A percentile compares a stretch with the other conserved stretches of the same genome.
Conservation (phyloP, 2,113 vertebrate species). For the Prinia subflava region DNA sequence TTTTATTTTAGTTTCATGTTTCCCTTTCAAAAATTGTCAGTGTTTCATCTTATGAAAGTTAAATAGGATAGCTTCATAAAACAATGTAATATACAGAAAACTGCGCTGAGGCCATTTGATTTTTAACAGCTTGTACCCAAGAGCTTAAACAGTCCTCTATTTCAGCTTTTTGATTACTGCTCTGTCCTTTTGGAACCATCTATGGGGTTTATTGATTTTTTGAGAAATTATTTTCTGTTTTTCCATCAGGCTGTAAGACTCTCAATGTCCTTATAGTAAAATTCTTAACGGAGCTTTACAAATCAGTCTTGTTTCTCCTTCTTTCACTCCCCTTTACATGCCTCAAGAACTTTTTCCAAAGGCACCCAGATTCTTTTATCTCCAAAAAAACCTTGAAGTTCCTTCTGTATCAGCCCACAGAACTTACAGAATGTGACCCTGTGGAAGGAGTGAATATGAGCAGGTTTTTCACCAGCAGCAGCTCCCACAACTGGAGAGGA, state of each 20-base stretch:
- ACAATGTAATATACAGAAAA: neutral
- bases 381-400: neutral
- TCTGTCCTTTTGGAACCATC: neutral
- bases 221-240: conserved; percentile 23
- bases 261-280: conserved; percentile 7
- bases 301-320: neutral
- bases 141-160: conserved; percentile 4
- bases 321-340: neutral
- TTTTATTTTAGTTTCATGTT: neutral
- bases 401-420: neutral
- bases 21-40: conserved; percentile 1
- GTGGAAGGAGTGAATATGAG: neutral
- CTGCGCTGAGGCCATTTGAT: neutral
- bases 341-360: neutral
- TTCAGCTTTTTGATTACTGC: conserved; percentile 28
- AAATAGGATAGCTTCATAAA: neutral
- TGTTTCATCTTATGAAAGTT: neutral
- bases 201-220: conserved; percentile 36
- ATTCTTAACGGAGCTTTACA: neutral
- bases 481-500: neutral
- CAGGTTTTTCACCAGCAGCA: neutral
- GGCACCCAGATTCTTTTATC: neutral
- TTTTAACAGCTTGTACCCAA: conserved; percentile 6
- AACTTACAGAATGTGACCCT: neutral
- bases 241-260: conserved; percentile 49